Percentiles rank a stretch among this genome's conserved stretches.
Evolutionary conservation across 2,113 vertebrate species (phyloP).

Genomic region (Marmota flaviventris): DNA sequence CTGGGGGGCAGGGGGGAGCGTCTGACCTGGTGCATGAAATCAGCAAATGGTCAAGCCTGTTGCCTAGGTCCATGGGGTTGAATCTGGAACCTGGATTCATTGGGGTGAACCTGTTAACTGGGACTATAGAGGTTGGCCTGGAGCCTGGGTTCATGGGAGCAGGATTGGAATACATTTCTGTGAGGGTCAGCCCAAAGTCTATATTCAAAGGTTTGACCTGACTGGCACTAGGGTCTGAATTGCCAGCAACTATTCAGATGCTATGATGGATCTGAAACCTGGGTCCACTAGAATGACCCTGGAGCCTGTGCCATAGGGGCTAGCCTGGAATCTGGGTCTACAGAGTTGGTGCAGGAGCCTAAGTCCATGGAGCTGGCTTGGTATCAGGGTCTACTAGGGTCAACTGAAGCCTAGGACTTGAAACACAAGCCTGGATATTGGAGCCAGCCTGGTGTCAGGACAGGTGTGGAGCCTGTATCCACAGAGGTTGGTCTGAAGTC

Average conservation of each 20-base stretch:
- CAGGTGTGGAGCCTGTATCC: not conserved
- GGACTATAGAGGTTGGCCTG: not conserved
- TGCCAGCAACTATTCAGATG: not conserved
- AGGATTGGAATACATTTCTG: not conserved
- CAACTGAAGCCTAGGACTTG: not conserved
- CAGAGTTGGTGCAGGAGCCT: not conserved
- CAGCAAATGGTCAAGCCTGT: not conserved
- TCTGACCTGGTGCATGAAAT: not conserved
- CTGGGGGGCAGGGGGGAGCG: no score
- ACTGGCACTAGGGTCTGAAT: not conserved
- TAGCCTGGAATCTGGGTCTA: not conserved
- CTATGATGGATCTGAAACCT: not conserved
- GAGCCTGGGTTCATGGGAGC: not conserved
- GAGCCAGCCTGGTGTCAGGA: not conserved
- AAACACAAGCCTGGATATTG: not conserved
- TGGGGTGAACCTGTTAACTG: not conserved
- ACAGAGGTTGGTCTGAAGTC: not conserved
- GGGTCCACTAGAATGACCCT: not conserved
- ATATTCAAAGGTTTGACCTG: not conserved
- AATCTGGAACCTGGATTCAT: not conserved
- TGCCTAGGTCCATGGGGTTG: not conserved
- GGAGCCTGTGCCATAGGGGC: not conserved
- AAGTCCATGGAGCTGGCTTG: not conserved
- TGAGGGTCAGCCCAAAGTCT: not conserved
- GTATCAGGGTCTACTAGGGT: not conserved